Evolutionary conservation across 1,140 invertebrate genomes (phyloP), one percentile per base, ranked within the genome.

Genomic region (Zaprionus africanus): DNA sequence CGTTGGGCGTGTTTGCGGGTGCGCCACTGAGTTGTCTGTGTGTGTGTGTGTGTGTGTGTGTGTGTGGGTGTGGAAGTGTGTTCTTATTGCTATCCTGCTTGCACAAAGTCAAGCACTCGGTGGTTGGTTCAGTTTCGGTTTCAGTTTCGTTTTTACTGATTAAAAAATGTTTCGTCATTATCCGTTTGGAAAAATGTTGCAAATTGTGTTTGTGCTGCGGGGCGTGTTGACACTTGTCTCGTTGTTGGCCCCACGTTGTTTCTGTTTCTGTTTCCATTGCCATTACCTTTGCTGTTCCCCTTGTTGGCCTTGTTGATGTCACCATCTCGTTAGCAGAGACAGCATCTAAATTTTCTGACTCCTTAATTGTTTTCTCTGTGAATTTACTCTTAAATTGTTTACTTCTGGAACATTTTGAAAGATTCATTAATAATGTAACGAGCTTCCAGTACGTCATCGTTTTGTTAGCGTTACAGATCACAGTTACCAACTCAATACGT

Each of bases 171-270:
- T 91, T 46, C 41, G 90, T 87, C 83, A 91, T 91, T 91, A 92
- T 92, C 90, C 90, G 90, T 77, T 91, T 90, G 90, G 90, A 92
- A 92, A 92, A 92, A 84, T 91, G 90, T 91, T 88, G 75, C 79
- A 80, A 87, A 91, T 92, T 92, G 90, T 92, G 84, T 92, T 92
- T 92, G 86, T 90, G 90, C 90, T 81, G 19, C 68, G 73, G 78
- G 90, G 72, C 86, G 79, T 91, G 81, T 36, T 54, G 61, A 71
- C 81, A 88, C 85, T 87, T 90, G 84, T 78, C 80, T 56, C 49
- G 36, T 64, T 41, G 67, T 34, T 19, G 12, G 15, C 19, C 22
- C 28, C 28, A 24, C 34, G 22, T 81, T 41, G 31, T 43, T 34
- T 41, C 19, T 41, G 43, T 57, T 36, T 41, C 19, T 34, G 31